A percentile compares a stretch with the other conserved stretches of the same genome.
Evolutionary conservation across 1,140 invertebrate genomes (phyloP).

Genomic region (Drusus annulatus): DNA sequence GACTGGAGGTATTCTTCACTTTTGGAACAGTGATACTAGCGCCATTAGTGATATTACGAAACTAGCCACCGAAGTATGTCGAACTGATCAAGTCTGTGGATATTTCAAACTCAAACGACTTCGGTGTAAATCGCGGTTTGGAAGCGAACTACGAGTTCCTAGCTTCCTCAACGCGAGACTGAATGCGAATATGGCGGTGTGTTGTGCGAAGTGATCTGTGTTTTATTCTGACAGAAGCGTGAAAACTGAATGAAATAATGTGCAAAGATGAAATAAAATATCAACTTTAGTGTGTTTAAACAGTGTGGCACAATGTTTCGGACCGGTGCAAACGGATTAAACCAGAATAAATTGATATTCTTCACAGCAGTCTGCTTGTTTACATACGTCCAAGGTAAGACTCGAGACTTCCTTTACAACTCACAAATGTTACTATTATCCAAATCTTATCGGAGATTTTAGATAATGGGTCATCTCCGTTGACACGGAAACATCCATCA

Average conservation of each 20-base stretch:
- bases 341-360: constrained; percentile 68
- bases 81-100: not conserved
- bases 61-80: not conserved
- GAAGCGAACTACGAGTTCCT: constrained; percentile 2
- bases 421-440: constrained; percentile 40
- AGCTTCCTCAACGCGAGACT: not conserved
- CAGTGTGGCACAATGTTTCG: constrained; percentile 66
- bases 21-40: not conserved
- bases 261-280: constrained; percentile 70
- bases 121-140: not conserved
- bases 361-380: constrained; percentile 68
- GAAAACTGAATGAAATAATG: constrained; percentile 65
- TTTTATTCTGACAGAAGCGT: constrained; percentile 60
- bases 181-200: constrained; percentile 66
- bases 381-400: constrained; percentile 70
- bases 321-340: constrained; percentile 68
- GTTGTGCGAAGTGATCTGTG: constrained; percentile 55
- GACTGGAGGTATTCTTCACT: not conserved
- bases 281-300: constrained; percentile 64
- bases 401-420: not conserved
- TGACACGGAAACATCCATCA: constrained; percentile 18
- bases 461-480: constrained; percentile 7
- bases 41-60: not conserved
- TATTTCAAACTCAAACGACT: constrained; percentile 13
- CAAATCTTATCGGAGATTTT: no score